A percentile compares a stretch with the other conserved stretches of the same genome.
Conservation (phyloP, 1,140 invertebrate species). For the Ceratina calcarata region DNA sequence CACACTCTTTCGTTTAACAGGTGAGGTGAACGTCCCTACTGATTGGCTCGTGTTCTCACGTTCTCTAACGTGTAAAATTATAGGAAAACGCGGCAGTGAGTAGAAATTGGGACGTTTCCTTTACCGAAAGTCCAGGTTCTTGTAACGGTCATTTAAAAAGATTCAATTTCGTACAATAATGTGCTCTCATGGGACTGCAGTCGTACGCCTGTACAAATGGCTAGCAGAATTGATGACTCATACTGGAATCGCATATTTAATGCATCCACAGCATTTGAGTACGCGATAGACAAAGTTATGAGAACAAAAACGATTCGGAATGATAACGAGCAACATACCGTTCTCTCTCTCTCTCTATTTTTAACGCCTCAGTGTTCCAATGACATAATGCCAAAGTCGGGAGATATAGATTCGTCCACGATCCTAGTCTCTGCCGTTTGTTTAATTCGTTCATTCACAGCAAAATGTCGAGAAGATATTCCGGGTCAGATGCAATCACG, state of each 20-base stretch:
- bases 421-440: not conserved
- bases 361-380: not conserved
- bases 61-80: too few species aligned
- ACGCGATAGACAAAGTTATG: not conserved
- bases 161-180: too few species aligned
- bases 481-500: not conserved
- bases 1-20: too few species aligned
- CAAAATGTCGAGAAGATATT: not conserved
- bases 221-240: too few species aligned
- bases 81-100: too few species aligned
- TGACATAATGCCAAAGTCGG: not conserved
- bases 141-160: too few species aligned
- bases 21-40: too few species aligned
- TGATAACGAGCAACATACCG: not conserved
- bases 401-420: not conserved
- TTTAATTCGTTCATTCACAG: not conserved
- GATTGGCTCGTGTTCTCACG: too few species aligned
- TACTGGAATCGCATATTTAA: slow-evolving; percentile 10
- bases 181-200: too few species aligned
- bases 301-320: not conserved
- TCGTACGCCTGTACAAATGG: too few species aligned
- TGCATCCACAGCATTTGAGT: not conserved
- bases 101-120: too few species aligned
- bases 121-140: too few species aligned
- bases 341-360: not conserved